Evolutionary conservation across 1,140 invertebrate genomes (phyloP).

Genomic region (Colletes latitarsis): DNA sequence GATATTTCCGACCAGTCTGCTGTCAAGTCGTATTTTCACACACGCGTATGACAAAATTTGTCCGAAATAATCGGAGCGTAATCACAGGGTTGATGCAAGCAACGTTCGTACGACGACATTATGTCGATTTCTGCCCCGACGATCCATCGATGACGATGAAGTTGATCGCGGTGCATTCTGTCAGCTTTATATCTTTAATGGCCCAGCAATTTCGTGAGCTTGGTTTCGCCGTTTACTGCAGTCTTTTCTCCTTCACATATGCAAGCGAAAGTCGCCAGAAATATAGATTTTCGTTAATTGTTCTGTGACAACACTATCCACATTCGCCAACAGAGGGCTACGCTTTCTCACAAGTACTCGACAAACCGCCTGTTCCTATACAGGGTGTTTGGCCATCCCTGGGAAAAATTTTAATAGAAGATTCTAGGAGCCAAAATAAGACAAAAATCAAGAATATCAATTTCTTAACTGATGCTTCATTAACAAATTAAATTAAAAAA

Average conservation of each 20-base stretch:
- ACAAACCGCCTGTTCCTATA: too few species aligned
- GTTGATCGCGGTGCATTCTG: slow-evolving; percentile 1
- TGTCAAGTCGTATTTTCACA: not conserved
- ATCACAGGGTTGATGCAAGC: not conserved
- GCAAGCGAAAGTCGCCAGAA: slow-evolving; percentile 2
- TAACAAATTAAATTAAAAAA: too few species aligned
- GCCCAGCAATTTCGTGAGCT: slow-evolving; percentile 8
- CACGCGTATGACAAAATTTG: not conserved
- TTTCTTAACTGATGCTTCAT: too few species aligned
- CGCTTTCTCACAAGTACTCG: too few species aligned
- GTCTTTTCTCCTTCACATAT: slow-evolving; percentile 3
- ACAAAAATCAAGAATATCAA: too few species aligned
- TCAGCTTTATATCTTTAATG: slow-evolving; percentile 25
- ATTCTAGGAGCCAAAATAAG: too few species aligned
- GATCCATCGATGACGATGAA: not conserved
- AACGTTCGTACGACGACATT: not conserved
- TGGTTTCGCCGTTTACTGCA: not conserved
- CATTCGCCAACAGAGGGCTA: too few species aligned
- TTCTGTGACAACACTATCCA: too few species aligned
- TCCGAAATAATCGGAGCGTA: not conserved
- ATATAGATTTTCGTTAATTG: slow-evolving; percentile 11
- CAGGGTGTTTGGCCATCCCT: too few species aligned
- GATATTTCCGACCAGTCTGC: not conserved
- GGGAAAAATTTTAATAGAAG: too few species aligned
- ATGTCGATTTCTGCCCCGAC: not conserved